Conservation (phyloP, 2,888 invertebrate species). For the Thumatha senex region DNA sequence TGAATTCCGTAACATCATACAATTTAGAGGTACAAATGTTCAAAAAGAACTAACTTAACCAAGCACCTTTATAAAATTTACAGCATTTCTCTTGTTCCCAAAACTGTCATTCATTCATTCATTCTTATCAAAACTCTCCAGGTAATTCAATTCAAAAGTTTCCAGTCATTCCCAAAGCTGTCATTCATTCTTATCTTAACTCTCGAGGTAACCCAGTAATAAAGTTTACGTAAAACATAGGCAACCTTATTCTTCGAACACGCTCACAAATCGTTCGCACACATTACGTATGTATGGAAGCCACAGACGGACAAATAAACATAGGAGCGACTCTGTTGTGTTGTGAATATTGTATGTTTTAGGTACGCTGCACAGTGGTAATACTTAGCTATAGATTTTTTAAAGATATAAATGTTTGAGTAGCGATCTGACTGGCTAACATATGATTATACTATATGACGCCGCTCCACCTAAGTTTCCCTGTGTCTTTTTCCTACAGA, state of each 20-base stretch:
- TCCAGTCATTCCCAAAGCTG: background rate
- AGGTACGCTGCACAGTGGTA: background rate
- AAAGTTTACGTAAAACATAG: background rate
- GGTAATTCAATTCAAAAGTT: background rate
- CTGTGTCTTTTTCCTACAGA: too few relatives aligned
- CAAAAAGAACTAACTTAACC: too few relatives aligned
- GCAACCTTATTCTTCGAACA: background rate
- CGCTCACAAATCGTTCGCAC: background rate
- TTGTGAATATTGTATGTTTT: slow-evolving; percentile 28
- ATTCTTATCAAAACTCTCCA: background rate
- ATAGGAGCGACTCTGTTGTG: slow-evolving; percentile 13
- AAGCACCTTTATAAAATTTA: too few relatives aligned
- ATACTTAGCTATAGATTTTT: background rate
- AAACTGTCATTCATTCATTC: background rate
- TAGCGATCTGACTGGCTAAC: too few relatives aligned
- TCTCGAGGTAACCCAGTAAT: background rate
- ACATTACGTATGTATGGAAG: slow-evolving; percentile 18
- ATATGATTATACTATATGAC: too few relatives aligned
- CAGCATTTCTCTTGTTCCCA: background rate
- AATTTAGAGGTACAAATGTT: too few relatives aligned
- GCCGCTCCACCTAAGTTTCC: too few relatives aligned
- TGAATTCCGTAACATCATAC: too few relatives aligned
- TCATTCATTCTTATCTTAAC: background rate
- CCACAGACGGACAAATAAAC: slow-evolving; percentile 22
- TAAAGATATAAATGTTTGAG: background rate